These are phyloP conservation scores for Protophormia terraenovae DNA, from an alignment of 2,888 invertebrate genomes.

Conservation along the genomic window DNA sequence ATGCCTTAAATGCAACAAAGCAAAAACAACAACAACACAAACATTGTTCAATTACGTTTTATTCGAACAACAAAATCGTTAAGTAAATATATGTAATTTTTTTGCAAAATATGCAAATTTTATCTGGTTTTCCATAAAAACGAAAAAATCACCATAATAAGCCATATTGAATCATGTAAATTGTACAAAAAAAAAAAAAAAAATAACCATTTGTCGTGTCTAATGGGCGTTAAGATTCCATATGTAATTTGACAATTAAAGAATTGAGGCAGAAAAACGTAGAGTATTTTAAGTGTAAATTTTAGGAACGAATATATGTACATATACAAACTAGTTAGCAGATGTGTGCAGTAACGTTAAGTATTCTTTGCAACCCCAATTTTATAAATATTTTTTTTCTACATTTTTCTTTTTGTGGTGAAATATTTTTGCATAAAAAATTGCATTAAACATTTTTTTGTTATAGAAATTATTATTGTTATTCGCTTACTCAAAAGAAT, in stretches of 20 bases:
- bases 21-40: constrained; percentile 12
- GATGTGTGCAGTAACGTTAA: constrained; percentile 21
- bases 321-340: constrained; percentile 18
- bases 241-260: constrained; percentile 35
- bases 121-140: constrained; percentile 54
- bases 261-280: not conserved
- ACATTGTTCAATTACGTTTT: constrained; percentile 36
- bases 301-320: no score
- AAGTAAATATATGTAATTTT: constrained; percentile 7
- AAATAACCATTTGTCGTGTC: not conserved
- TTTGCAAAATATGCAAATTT: constrained; percentile 67
- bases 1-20: constrained; percentile 46
- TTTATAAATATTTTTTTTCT: constrained; percentile 13
- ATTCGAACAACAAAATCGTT: constrained; percentile 7
- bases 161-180: constrained; percentile 39
- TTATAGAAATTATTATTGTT: constrained; percentile 24
- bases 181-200: not conserved
- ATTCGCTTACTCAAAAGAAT: constrained; percentile 43
- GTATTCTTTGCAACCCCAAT: constrained; percentile 62
- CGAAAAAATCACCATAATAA: constrained; percentile 51
- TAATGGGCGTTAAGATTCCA: not conserved
- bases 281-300: constrained; percentile 15
- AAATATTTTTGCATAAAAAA: constrained; percentile 59
- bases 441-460: constrained; percentile 48
- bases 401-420: not conserved